phyloP scores from a whole-genome alignment of 2,888 invertebrate genomes.

The Emmelina monodactyla region DNA sequence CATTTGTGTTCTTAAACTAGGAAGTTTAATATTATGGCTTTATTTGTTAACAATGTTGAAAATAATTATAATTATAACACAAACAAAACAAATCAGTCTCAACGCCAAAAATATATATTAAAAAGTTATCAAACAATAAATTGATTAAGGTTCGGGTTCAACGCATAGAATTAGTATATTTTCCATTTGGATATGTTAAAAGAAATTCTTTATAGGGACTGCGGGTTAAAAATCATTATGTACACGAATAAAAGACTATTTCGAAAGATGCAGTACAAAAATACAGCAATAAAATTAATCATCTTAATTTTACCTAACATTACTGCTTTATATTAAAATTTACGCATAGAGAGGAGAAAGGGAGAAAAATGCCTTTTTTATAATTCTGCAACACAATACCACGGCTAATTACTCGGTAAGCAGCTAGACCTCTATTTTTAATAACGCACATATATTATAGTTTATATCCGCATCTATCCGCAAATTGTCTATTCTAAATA shows the following conservation, averaged over 20 bases:
- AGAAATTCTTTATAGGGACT: too few species aligned
- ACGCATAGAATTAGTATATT: too few species aligned
- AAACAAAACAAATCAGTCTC: slow-evolving; percentile 67
- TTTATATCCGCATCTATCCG: slow-evolving; percentile 18
- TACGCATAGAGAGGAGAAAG: slow-evolving; percentile 29
- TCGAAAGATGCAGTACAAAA: slow-evolving; percentile 34
- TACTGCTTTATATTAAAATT: slow-evolving; percentile 20
- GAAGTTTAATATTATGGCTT: slow-evolving; percentile 28
- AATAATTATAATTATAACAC: slow-evolving; percentile 58
- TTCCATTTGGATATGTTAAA: too few species aligned
- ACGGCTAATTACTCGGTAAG: slow-evolving; percentile 40
- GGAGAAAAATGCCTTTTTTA: slow-evolving; percentile 24
- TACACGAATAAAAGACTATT: slow-evolving; percentile 2
- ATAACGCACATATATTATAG: slow-evolving; percentile 47
- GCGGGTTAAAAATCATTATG: neutral
- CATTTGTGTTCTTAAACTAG: slow-evolving; percentile 27
- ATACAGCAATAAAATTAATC: slow-evolving; percentile 37
- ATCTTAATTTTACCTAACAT: slow-evolving; percentile 27
- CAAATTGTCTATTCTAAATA: neutral
- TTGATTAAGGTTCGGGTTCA: too few species aligned
- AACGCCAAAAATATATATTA: slow-evolving; percentile 53
- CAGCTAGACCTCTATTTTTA: slow-evolving; percentile 47
- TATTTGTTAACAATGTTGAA: slow-evolving; percentile 42
- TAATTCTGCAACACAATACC: slow-evolving; percentile 32
- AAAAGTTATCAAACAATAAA: too few species aligned